Evolutionary conservation across 2,797 vertebrate genomes (phyloP).

Genomic region (Melanotaenia parkinsoni): DNA sequence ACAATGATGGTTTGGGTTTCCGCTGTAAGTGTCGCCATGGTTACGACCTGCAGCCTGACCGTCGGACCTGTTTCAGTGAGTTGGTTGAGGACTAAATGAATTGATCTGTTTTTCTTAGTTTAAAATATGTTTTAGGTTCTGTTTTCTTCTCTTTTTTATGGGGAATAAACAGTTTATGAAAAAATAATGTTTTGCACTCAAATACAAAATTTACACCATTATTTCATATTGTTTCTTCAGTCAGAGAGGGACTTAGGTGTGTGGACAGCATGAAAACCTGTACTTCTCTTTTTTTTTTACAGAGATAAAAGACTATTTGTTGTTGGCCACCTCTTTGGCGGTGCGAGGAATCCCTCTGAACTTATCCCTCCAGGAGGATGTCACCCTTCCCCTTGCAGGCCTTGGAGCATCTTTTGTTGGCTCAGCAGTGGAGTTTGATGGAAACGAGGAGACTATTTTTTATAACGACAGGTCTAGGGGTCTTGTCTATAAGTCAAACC

Average conservation of each 20-base stretch:
- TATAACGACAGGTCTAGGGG: conserved; percentile 75
- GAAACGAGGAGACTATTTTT: conserved; percentile 69
- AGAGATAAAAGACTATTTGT: conserved; percentile 81
- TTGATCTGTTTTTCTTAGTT: not conserved
- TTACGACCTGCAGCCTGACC: conserved; percentile 77
- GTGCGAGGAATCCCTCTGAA: conserved; percentile 83
- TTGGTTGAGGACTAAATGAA: conserved; percentile 13
- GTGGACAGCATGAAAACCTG: not conserved
- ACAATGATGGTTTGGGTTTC: conserved; percentile 81
- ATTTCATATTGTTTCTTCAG: not conserved
- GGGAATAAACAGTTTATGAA: too few relatives aligned
- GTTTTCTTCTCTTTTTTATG: not conserved
- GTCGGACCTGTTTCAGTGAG: conserved; percentile 76
- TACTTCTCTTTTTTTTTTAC: conserved; percentile 27
- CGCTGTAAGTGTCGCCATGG: conserved; percentile 83
- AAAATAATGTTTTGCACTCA: too few relatives aligned
- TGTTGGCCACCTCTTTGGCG: conserved; percentile 68
- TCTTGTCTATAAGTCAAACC: conserved; percentile 76
- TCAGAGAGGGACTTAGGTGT: not conserved
- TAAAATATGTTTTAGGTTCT: not conserved
- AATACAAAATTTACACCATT: too few relatives aligned
- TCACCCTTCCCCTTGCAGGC: conserved; percentile 77
- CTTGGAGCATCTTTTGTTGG: conserved; percentile 63
- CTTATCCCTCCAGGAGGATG: conserved; percentile 77
- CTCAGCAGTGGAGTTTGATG: conserved; percentile 79